phyloP scores from a whole-genome alignment of 2,797 vertebrate species.

The Spinus pinus region DNA sequence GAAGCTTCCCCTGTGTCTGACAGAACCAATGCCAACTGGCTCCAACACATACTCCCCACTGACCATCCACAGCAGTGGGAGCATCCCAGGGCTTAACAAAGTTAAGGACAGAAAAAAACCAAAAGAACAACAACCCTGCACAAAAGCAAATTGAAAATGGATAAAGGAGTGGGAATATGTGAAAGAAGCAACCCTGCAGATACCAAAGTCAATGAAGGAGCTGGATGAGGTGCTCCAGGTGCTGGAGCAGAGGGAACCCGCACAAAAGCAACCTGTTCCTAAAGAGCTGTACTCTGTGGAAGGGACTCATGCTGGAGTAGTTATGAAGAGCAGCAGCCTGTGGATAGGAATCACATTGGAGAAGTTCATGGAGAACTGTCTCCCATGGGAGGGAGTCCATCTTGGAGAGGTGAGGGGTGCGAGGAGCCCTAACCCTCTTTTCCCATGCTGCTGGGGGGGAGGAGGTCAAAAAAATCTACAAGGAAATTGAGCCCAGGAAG shows the following conservation, averaged over 20 bases:
- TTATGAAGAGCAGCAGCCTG: not conserved
- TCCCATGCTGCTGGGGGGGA: no score
- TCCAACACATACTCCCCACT: fast-evolving
- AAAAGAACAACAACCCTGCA: not conserved
- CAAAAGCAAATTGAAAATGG: not conserved
- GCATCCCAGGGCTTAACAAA: not conserved
- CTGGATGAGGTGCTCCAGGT: not conserved
- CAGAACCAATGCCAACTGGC: not conserved
- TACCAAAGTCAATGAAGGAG: not conserved
- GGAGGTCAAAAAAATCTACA: fast-evolving
- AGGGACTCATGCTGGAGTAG: not conserved
- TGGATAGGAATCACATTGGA: not conserved
- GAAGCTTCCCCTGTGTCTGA: not conserved
- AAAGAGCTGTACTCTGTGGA: not conserved
- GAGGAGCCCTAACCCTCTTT: not conserved
- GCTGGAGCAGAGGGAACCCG: not conserved
- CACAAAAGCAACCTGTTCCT: not conserved
- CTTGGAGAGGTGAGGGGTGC: not conserved
- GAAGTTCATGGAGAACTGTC: not conserved
- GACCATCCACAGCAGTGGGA: fast-evolving
- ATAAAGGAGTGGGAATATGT: not conserved
- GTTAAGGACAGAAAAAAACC: not conserved
- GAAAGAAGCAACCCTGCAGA: not conserved
- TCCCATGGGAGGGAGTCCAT: not conserved
- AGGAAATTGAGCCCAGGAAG: not conserved